Base-by-base conservation (phyloP, 2,888 invertebrate genomes). In the Agrochola circellaris region DNA sequence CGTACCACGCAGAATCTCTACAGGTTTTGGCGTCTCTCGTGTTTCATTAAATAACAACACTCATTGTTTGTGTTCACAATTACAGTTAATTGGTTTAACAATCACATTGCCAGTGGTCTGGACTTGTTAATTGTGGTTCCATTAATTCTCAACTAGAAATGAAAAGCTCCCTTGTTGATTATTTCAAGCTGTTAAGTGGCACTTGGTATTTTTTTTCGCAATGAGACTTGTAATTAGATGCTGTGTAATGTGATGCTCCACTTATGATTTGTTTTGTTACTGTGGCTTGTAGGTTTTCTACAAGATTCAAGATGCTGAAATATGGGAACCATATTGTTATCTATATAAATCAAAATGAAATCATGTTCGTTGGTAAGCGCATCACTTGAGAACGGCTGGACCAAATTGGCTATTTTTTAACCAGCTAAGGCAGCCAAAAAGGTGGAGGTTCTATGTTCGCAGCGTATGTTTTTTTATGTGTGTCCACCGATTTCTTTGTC, bases 71-170 rank as follows among this genome's bases (percentile, higher is more conserved):
- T 61, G 58, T 75, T 66, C 71, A 75, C 64, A 66, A 82, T 66
- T 75, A 61, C 54, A 23, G 38, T n/a, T 83, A 85, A 87, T 78
- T 85, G 71, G 75, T 78, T 73, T 54, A 61, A 71, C 77, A 87
- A 78, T 81, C 71, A 61, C 62, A 58, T 66, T 48, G 56, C 62
- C 58, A 65, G 73, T 79, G 42, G 48, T 68, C 58, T 42, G 73
- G 30, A 79, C 72, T 64, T 87, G 87, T 84, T 85, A 85, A 87
- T 79, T 77, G 74, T 73, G 15, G 56, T 65, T 58, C n/a, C 51
- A 73, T 79, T 79, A 72, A 60, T 75, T 78, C 45, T 58, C 45
- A 48, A 38, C 45, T 83, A 38, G 20, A 67, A 86, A 75, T 86
- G 54, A 86, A 77, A 83, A 86, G 71, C 71, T 51, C 45, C 54